Evolutionary conservation across 2,113 vertebrate genomes (phyloP), one percentile per base, ranked within the genome.

Genomic region (Callaeas wilsoni): DNA sequence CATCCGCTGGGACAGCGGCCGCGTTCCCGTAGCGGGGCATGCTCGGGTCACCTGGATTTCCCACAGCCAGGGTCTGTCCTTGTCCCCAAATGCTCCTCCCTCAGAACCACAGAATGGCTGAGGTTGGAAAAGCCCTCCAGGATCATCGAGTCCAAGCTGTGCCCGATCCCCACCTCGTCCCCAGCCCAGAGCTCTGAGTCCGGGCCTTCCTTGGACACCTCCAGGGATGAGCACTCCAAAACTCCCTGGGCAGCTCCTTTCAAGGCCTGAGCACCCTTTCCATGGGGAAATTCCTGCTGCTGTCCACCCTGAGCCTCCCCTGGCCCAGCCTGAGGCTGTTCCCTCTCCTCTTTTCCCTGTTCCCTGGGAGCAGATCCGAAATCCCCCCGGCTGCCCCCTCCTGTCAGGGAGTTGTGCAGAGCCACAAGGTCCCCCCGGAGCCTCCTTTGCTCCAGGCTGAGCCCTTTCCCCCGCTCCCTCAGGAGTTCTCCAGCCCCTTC

Each of bases 1-100:
- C 39, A 2, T 2, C 30, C 0, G 1, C 30, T 2, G 69, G n/a
- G 69, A n/a, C 44, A 8, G 9, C 0, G 59, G 53, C 7, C 39
- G 3, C 1, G 3, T 11, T 47, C 46, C 47, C 56, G 14, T 9
- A 1, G 10, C 7, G 44, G n/a, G 42, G 12, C 9, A 1, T 4
- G 27, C 4, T 47, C 68, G 25, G 57, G 9, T 39, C 56, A 13
- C 39, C 35, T 2, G 49, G 13, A 21, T 83, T 59, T 60, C 67
- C 87, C 18, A 3, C 50, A 56, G 46, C 16, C 56, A 4, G 42
- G 16, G 1, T 12, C 53, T 47, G 46, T 29, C 63, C 49, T 39
- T 5, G 42, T 39, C 49, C 75, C 75, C 59, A 63, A 0, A 41
- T 20, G 55, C 44, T 69, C 44, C 26, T 71, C 32, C 35, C 75